Evolutionary conservation across 1,140 invertebrate genomes (phyloP).

Genomic region (Dendroctonus valens): DNA sequence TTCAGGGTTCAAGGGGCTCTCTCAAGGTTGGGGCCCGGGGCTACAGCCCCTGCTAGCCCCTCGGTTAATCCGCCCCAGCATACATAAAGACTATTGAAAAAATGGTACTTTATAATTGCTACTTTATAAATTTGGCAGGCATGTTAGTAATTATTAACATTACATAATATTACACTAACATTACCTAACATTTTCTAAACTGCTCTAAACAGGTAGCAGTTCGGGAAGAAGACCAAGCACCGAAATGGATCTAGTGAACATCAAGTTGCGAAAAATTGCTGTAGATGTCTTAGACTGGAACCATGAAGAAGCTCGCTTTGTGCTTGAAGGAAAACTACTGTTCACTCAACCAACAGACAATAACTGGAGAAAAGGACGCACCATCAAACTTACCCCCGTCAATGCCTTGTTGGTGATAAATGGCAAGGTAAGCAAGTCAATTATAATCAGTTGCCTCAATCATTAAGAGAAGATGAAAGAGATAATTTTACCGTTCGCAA

Average conservation of each 20-base stretch:
- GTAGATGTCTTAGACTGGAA: constrained; percentile 91
- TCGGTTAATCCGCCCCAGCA: too few relatives aligned
- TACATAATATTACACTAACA: too few relatives aligned
- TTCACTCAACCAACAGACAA: constrained; percentile 85
- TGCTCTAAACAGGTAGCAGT: constrained; percentile 56
- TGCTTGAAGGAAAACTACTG: constrained; percentile 81
- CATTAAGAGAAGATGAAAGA: neutral
- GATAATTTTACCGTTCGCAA: too few relatives aligned
- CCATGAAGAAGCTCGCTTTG: constrained; percentile 85
- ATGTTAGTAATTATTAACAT: too few relatives aligned
- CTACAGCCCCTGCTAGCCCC: too few relatives aligned
- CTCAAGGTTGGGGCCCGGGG: too few relatives aligned
- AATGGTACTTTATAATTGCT: too few relatives aligned
- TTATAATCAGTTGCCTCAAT: constrained; percentile 3
- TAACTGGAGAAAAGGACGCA: constrained; percentile 83
- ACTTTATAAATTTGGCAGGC: too few relatives aligned
- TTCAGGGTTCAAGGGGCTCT: too few relatives aligned
- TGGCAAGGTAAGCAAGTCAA: constrained; percentile 65
- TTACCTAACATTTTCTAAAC: too few relatives aligned
- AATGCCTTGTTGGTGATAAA: constrained; percentile 86
- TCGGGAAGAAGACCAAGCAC: constrained; percentile 68
- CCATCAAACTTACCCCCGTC: constrained; percentile 82
- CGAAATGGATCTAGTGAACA: constrained; percentile 82
- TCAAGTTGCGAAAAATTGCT: constrained; percentile 86
- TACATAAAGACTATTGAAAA: too few relatives aligned